Base-by-base conservation (phyloP, 1,140 invertebrate genomes). In the Magallana gigas region DNA sequence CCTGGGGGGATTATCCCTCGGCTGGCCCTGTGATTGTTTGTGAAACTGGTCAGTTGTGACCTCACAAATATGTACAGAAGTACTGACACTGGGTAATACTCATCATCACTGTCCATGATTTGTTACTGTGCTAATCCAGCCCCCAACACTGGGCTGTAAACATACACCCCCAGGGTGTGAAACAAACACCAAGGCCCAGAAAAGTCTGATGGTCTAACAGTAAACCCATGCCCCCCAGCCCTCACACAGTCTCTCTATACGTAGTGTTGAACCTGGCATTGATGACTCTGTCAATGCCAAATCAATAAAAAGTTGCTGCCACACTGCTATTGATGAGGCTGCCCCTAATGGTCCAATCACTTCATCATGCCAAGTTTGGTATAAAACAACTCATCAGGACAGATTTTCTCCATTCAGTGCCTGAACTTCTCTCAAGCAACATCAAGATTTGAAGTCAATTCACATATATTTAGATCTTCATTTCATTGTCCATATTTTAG, bases 131-230 rank as follows among this genome's bases (percentile, higher is more conserved):
- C 29, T 76, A 76, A 76, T 76, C 68, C 68, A 8, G 23, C 9
- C 68, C 68, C 23, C 9, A 29, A 76, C 68, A 76, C 68, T 76
- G 23, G 36, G 36, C 68, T 76, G 68, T 76, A 76, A 76, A 76
- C 36, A 76, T 76, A 76, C 68, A 76, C 23, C 68, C 68, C 68
- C 68, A 76, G 68, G 68, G 68, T 76, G 68, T 76, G 68, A 76
- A 76, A 76, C 68, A 76, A 29, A 76, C 68, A 76, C 68, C 68
- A 23, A 48, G 12, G 23, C 68, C 23, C 68, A 76, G 18, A 36
- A 23, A 29, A 76, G 23, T 8, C 68, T 76, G 68, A 76, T 29
- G 68, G 23, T 76, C 68, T 48, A 76, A 76, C 68, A 76, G 68
- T 76, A 76, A 76, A 76, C 8, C 9, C 9, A 11, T 76, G 68